Evolutionary conservation across 2,113 vertebrate species (phyloP).

Genomic region (Cephalopterus ornatus): DNA sequence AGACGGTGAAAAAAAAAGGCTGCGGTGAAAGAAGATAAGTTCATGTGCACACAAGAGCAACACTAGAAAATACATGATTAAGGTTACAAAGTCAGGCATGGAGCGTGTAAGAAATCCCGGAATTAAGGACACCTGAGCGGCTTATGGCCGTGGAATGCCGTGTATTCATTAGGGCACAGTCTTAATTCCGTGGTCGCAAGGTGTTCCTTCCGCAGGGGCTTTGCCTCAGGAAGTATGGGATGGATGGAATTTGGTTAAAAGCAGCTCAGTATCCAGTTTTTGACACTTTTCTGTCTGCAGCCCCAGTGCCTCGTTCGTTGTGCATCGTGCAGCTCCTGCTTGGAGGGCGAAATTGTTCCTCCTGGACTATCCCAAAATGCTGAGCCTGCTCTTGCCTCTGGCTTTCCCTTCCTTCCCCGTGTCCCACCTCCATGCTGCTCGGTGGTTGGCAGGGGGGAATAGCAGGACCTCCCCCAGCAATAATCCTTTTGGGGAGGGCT

Average conservation of each 20-base stretch:
- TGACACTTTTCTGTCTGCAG: background rate
- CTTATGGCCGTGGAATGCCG: accelerated
- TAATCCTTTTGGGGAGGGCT: background rate
- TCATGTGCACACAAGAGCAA: accelerated
- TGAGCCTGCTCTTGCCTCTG: background rate
- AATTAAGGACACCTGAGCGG: slow-evolving; percentile 7
- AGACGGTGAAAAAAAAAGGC: background rate
- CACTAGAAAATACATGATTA: background rate
- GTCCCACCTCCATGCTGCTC: background rate
- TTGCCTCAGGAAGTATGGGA: background rate
- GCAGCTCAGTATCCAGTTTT: background rate
- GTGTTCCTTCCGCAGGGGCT: background rate
- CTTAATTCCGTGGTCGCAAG: background rate
- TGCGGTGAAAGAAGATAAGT: accelerated
- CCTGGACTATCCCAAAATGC: background rate
- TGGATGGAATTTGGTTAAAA: background rate
- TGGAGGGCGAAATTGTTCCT: background rate
- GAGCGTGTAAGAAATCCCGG: background rate
- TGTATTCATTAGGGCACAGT: background rate
- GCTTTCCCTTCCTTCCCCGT: background rate
- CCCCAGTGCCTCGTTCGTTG: accelerated
- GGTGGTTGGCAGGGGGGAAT: background rate
- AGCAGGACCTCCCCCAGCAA: background rate
- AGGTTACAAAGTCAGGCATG: slow-evolving; percentile 4
- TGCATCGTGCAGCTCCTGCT: background rate